phyloP scores from a whole-genome alignment of 2,113 vertebrate species.

The Malurus elegans region DNA sequence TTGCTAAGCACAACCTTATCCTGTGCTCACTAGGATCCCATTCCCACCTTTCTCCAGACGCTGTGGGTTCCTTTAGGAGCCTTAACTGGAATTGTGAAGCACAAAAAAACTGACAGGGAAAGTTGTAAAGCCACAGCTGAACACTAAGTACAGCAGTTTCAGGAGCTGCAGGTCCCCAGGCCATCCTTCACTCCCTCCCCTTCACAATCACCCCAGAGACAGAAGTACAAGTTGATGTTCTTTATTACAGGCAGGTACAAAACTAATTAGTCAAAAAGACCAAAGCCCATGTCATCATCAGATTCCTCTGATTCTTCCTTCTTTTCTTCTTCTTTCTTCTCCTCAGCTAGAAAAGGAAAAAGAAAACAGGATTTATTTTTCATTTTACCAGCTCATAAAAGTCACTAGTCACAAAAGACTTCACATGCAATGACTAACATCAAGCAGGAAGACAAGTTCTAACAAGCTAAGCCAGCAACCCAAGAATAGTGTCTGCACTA shows the following conservation, averaged over 20 bases:
- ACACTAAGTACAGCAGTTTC: accelerated
- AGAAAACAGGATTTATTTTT: not conserved
- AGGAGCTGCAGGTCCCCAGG: not conserved
- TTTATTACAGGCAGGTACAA: slow-evolving; percentile 75
- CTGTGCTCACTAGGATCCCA: accelerated
- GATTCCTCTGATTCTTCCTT: slow-evolving; percentile 97
- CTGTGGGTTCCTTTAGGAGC: accelerated
- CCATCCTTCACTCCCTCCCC: not conserved
- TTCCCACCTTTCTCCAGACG: accelerated
- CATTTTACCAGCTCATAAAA: accelerated
- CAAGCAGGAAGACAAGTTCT: too few species aligned
- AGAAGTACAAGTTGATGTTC: accelerated
- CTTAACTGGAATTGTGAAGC: accelerated
- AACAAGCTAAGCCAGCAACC: too few species aligned
- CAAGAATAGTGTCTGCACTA: accelerated
- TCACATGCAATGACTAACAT: accelerated
- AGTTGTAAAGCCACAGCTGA: accelerated
- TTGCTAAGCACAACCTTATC: accelerated
- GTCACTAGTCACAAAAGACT: accelerated
- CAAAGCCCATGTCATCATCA: slow-evolving; percentile 98
- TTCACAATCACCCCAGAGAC: not conserved
- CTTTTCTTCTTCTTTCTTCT: slow-evolving; percentile 98
- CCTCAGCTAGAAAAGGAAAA: slow-evolving; percentile 80
- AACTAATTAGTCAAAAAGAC: slow-evolving; percentile 91
- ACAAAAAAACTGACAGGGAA: accelerated